Evolutionary conservation across 2,888 invertebrate species (phyloP).

Genomic region (Sminthurides aquaticus): DNA sequence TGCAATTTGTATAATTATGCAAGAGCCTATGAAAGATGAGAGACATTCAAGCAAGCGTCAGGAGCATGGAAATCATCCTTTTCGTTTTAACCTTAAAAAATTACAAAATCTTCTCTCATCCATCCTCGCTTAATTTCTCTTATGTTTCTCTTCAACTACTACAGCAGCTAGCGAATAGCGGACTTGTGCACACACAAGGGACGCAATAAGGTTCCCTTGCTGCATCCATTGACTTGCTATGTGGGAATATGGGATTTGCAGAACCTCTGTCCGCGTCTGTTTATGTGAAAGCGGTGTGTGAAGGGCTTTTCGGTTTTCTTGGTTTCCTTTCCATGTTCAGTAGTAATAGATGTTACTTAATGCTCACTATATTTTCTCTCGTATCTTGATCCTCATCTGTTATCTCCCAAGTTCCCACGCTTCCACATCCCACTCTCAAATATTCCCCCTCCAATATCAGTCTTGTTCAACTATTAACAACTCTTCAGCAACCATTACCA

Average conservation of each 20-base stretch:
- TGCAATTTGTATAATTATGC: not conserved
- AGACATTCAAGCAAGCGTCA: not conserved
- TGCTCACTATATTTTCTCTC: not conserved
- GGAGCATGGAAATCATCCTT: not conserved
- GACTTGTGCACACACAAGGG: no score
- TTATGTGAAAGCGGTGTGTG: not conserved
- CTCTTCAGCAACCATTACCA: not conserved
- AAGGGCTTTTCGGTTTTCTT: not conserved
- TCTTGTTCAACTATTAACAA: no score
- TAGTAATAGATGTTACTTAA: not conserved
- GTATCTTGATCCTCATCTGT: constrained; percentile 13
- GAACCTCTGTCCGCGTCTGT: not conserved
- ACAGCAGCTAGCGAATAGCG: no score
- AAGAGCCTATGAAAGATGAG: not conserved
- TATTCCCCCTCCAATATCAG: not conserved
- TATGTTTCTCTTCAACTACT: constrained; percentile 4
- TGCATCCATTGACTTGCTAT: no score
- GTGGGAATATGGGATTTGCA: no score
- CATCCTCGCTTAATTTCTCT: not conserved
- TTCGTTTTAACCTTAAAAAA: not conserved
- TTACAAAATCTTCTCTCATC: not conserved
- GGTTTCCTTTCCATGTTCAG: no score
- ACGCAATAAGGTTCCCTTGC: no score
- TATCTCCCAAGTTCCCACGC: constrained; percentile 24
- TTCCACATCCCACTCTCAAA: constrained; percentile 1